phyloP scores from a whole-genome alignment of 2,113 vertebrate genomes.

The Pelecanoides urinatrix region DNA sequence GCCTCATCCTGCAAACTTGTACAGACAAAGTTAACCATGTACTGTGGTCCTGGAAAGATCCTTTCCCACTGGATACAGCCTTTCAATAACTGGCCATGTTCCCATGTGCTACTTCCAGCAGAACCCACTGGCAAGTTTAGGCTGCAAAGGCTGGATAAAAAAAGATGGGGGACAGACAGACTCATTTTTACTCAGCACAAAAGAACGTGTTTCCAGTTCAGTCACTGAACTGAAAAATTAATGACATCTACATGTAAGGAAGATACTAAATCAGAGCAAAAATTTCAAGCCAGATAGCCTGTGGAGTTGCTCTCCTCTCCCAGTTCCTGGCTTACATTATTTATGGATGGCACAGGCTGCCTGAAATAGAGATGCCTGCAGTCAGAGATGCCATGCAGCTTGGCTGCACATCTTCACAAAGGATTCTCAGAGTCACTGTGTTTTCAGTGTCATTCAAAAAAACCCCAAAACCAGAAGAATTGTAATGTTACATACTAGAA shows the following conservation, averaged over 20 bases:
- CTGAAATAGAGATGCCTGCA: not conserved
- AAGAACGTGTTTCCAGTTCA: not conserved
- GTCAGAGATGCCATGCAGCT: not conserved
- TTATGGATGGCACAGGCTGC: not conserved
- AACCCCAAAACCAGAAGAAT: not conserved
- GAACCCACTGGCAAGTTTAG: not conserved
- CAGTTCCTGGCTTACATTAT: not conserved
- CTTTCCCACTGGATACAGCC: not conserved
- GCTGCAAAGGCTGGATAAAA: not conserved
- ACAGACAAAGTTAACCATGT: not conserved
- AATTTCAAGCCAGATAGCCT: not conserved
- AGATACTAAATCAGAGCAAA: not conserved
- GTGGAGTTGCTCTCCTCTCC: not conserved
- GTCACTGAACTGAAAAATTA: not conserved
- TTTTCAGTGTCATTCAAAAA: not conserved
- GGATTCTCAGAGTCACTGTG: not conserved
- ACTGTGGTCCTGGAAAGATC: not conserved
- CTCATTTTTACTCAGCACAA: not conserved
- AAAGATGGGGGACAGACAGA: rapidly evolving
- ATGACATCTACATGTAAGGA: not conserved
- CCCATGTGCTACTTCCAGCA: not conserved
- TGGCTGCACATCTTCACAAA: not conserved
- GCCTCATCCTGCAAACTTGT: not conserved
- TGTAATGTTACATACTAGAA: not conserved
- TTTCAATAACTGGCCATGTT: not conserved